Percentiles rank a stretch among this genome's conserved stretches.
Evolutionary conservation across 2,797 vertebrate species (phyloP).

Genomic region (Leucoraja ocellata): DNA sequence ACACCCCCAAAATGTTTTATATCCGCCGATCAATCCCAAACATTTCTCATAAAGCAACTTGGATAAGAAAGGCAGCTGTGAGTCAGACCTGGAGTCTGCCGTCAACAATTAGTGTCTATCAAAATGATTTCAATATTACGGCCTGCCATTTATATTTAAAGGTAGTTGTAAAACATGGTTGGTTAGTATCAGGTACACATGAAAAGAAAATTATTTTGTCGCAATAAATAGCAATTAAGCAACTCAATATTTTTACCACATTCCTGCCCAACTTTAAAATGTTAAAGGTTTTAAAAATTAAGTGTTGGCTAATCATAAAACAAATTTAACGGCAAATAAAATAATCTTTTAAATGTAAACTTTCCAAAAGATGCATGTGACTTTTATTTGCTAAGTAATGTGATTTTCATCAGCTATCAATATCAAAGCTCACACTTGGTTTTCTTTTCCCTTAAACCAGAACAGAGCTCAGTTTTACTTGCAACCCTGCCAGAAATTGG

Average conservation of each 20-base stretch:
- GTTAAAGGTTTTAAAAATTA: neutral
- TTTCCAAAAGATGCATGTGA: neutral
- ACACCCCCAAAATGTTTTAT: too few relatives aligned
- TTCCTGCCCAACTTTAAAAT: neutral
- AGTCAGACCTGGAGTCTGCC: neutral
- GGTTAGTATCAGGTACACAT: neutral
- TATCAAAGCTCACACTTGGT: neutral
- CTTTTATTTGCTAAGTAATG: neutral
- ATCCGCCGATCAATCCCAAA: neutral
- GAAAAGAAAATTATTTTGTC: neutral
- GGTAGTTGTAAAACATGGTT: too few relatives aligned
- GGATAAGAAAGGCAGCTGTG: neutral
- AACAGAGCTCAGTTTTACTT: neutral
- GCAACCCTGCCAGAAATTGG: constrained; percentile 29
- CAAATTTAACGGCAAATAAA: neutral
- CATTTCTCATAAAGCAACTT: neutral
- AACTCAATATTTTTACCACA: neutral
- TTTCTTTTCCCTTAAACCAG: neutral
- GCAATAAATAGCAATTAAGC: neutral
- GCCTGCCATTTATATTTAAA: neutral
- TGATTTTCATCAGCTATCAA: constrained; percentile 4
- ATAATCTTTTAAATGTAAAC: constrained; percentile 14
- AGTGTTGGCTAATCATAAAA: neutral
- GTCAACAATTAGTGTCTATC: neutral
- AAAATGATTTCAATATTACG: neutral